phyloP scores from a whole-genome alignment of 2,797 vertebrate genomes.

The Oceanodroma leucorhoa region DNA sequence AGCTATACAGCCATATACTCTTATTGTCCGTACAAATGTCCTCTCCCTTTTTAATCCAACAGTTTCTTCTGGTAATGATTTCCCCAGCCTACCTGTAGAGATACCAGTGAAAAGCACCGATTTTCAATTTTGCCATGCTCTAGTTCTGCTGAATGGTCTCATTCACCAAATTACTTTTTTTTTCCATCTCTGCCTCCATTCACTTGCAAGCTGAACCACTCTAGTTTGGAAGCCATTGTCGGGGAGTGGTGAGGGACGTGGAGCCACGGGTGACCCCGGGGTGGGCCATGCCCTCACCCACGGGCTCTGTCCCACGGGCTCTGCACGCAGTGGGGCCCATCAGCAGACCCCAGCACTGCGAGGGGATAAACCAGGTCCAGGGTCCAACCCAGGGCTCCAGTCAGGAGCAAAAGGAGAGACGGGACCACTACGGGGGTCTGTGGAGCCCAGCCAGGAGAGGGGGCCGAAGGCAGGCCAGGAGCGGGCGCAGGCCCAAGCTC shows the following conservation, averaged over 20 bases:
- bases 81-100: not conserved
- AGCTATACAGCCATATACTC: not conserved
- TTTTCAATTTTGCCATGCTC: not conserved
- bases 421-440: fast-evolving
- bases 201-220: constrained; percentile 8
- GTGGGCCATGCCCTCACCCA: fast-evolving
- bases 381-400: not conserved
- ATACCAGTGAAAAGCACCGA: not conserved
- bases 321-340: fast-evolving
- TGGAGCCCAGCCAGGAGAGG: not conserved
- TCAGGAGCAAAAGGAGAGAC: not conserved
- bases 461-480: not conserved
- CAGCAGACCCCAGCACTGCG: not conserved
- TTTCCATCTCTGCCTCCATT: constrained; percentile 10
- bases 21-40: not conserved
- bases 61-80: not conserved
- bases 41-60: not conserved
- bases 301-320: fast-evolving
- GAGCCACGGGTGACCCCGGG: fast-evolving
- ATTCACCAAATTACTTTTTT: not conserved
- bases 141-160: not conserved
- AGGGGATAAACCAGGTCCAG: not conserved
- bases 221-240: not conserved
- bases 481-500: fast-evolving
- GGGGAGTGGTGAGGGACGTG: fast-evolving